Base-by-base conservation (phyloP, 2,797 vertebrate species). In the Microctenopoma lineatum region DNA sequence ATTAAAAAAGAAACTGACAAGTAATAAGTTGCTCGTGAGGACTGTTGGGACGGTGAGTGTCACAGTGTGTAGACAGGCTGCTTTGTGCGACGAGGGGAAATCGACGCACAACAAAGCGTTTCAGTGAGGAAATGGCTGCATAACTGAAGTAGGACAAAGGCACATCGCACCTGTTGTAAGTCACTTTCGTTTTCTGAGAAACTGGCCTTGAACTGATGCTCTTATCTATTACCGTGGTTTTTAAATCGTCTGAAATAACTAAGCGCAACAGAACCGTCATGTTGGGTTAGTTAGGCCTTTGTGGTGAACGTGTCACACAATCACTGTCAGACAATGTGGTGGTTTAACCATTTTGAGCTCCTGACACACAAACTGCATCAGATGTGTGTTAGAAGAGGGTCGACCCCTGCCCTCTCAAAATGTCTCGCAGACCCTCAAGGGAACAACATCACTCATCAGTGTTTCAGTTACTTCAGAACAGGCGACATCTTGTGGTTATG, bases 61-160 rank as follows among this genome's bases (percentile, higher is more conserved):
- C 5, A 16, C 36, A 10, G 36, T 38, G 3, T 41, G 5, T 41
- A 11, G 0, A 54, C n/a, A 36, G 5, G 6, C 9, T 32, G 29
- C 25, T 0, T 38, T 27, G 36, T 34, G n/a, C n/a, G n/a, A 29
- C 16, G 21, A 6, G 41, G 56, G 62, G 62, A 71, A 77, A 62
- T 57, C 27, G n/a, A 10, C 55, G 51, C 13, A 32, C 4, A 6
- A 7, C 16, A n/a, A 44, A 27, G 1, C 3, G 8, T 48, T 59
- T 66, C 25, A 52, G 5, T 6, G 5, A 61, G 62, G 62, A 71
- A 77, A 62, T 57, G 36, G n/a, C n/a, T 59, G 51, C 13, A 32
- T 18, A n/a, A 18, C 1, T 32, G 4, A 57, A 47, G 41, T 44
- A 44, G 41, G 41, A 44, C 14, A 44, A 2, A 51, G 7, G 41